Percentiles rank a stretch among this genome's conserved stretches.
Conservation (phyloP, 2,888 invertebrate species). For the Drosophila infuscata region DNA sequence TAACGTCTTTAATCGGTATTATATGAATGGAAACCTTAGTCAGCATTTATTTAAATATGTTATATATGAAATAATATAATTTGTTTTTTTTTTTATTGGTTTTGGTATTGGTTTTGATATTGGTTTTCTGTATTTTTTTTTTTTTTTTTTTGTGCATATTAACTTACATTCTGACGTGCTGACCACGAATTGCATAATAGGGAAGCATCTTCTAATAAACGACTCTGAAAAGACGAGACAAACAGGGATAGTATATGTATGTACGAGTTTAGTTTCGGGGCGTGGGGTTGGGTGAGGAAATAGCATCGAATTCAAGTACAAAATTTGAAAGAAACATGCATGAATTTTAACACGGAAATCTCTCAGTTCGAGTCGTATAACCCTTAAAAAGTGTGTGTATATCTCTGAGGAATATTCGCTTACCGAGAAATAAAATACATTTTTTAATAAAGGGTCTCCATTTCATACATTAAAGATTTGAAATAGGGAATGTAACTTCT, state of each 20-base stretch:
- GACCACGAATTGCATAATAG: constrained; percentile 97
- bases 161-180: constrained; percentile 95
- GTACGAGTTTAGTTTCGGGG: constrained; percentile 34
- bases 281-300: background rate
- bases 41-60: constrained; percentile 23
- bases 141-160: constrained; percentile 23
- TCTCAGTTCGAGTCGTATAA: background rate
- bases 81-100: background rate
- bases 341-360: too few relatives aligned
- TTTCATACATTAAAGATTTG: background rate
- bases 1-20: background rate
- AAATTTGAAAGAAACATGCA: constrained; percentile 1
- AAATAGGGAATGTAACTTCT: background rate
- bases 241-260: constrained; percentile 74
- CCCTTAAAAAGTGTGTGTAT: background rate
- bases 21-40: constrained; percentile 7
- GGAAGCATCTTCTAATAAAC: constrained; percentile 95
- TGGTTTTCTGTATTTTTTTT: background rate
- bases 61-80: constrained; percentile 28
- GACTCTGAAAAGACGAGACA: constrained; percentile 89
- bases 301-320: constrained; percentile 19
- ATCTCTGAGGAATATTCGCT: background rate
- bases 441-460: background rate
- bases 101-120: background rate
- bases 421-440: background rate